phyloP scores from a whole-genome alignment of 23 tunicate species.

The Trididemnum nubilum region DNA sequence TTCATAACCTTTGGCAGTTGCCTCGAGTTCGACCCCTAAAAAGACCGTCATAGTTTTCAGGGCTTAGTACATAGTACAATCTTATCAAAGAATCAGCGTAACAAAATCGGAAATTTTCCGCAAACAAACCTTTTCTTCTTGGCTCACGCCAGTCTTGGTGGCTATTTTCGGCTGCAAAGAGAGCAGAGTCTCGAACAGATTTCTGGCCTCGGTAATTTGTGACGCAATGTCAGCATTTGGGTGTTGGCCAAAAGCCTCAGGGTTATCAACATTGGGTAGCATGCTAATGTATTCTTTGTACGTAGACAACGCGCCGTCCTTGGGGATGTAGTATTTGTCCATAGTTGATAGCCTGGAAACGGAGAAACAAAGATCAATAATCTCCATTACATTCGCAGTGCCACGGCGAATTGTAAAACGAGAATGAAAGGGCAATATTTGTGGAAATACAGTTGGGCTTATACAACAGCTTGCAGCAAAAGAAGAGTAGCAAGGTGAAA shows the following conservation, averaged over 20 bases:
- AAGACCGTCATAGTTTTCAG: background rate
- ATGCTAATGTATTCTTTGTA: constrained; percentile 98
- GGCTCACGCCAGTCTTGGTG: constrained; percentile 93
- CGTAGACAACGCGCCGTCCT: constrained; percentile 82
- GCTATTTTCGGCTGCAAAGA: constrained; percentile 99
- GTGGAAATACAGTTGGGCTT: background rate
- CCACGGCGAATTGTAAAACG: background rate
- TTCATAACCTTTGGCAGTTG: too few species aligned
- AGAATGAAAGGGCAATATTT: background rate
- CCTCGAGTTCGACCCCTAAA: background rate
- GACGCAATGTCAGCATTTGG: constrained; percentile 99
- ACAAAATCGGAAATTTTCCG: background rate
- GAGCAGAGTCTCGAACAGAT: constrained; percentile 92
- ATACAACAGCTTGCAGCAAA: background rate
- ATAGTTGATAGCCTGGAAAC: constrained; percentile 76
- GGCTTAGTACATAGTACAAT: too few species aligned
- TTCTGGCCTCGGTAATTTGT: constrained; percentile 98
- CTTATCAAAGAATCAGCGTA: background rate
- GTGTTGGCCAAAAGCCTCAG: constrained; percentile 99
- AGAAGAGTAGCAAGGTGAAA: background rate
- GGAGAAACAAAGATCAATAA: too few species aligned
- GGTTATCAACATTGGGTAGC: constrained; percentile 97
- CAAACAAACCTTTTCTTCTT: constrained; percentile 90
- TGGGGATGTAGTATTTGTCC: constrained; percentile 97
- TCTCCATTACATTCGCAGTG: background rate